Evolutionary conservation across 2,797 vertebrate genomes (phyloP).

Genomic region (Microchirus variegatus): DNA sequence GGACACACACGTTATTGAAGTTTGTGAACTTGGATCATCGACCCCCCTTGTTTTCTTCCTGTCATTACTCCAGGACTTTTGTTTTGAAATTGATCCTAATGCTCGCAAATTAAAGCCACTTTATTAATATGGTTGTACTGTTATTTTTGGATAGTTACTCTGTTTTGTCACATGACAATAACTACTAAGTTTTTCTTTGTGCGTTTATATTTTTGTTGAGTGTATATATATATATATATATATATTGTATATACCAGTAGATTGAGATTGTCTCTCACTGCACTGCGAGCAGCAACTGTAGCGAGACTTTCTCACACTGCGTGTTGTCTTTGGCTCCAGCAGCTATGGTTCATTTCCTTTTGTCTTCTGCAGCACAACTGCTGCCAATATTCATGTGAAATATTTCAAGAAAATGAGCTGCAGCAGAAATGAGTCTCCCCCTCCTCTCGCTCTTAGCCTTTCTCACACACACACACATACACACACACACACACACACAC

Average conservation of each 20-base stretch:
- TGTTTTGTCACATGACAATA: too few species aligned
- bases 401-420: constrained; percentile 75
- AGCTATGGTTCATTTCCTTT: constrained; percentile 81
- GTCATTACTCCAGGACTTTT: too few species aligned
- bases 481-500: neutral
- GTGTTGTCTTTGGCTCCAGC: constrained; percentile 84
- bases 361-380: constrained; percentile 79
- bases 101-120: too few species aligned
- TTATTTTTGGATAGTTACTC: too few species aligned
- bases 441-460: constrained; percentile 7
- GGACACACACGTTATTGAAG: too few species aligned
- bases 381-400: constrained; percentile 82
- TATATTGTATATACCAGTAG: too few species aligned
- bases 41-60: too few species aligned
- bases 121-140: too few species aligned
- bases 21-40: too few species aligned
- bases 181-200: too few species aligned
- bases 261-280: constrained; percentile 66
- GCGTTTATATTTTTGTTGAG: too few species aligned
- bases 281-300: constrained; percentile 69
- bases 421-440: constrained; percentile 59
- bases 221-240: neutral
- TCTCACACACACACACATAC: constrained; percentile 3
- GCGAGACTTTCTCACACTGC: constrained; percentile 84
- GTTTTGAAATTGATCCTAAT: too few species aligned